These are phyloP conservation scores for Leptocoma aspasia DNA, from an alignment of 2,113 vertebrate species.

Conservation along the genomic window DNA sequence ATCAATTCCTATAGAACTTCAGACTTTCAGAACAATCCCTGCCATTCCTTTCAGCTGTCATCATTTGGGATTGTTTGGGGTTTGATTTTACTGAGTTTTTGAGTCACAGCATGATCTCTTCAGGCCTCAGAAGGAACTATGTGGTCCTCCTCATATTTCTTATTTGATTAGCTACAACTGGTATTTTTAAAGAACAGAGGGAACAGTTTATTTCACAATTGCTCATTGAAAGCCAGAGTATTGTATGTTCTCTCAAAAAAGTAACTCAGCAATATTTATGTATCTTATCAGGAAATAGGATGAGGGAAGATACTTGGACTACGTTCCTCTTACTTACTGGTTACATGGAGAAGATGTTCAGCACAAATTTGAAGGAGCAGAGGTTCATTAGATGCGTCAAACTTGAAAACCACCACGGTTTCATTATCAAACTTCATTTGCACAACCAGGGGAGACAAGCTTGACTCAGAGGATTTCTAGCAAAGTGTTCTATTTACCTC, in stretches of 20 bases:
- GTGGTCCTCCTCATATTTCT: not conserved
- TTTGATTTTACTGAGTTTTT: not conserved
- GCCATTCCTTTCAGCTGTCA: not conserved
- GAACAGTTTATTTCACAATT: not conserved
- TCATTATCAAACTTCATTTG: not conserved
- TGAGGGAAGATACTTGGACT: not conserved
- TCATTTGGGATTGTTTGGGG: not conserved
- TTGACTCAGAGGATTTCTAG: not conserved
- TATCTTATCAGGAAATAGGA: not conserved
- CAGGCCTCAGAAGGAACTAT: not conserved
- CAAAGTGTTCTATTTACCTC: not conserved
- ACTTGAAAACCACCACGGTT: not conserved
- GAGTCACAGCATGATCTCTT: not conserved
- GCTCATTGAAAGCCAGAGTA: not conserved
- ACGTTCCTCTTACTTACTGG: not conserved
- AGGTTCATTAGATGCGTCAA: not conserved
- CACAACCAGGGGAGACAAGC: not conserved
- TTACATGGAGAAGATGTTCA: not conserved
- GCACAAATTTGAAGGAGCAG: not conserved
- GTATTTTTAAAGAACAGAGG: not conserved
- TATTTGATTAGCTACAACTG: not conserved
- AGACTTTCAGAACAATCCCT: not conserved
- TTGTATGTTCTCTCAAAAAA: not conserved
- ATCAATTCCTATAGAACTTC: not conserved
- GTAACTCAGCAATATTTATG: not conserved